Percentiles rank a stretch among this genome's conserved stretches.
Evolutionary conservation across 2,797 vertebrate genomes (phyloP).

Genomic region (Peromyscus aztecus): DNA sequence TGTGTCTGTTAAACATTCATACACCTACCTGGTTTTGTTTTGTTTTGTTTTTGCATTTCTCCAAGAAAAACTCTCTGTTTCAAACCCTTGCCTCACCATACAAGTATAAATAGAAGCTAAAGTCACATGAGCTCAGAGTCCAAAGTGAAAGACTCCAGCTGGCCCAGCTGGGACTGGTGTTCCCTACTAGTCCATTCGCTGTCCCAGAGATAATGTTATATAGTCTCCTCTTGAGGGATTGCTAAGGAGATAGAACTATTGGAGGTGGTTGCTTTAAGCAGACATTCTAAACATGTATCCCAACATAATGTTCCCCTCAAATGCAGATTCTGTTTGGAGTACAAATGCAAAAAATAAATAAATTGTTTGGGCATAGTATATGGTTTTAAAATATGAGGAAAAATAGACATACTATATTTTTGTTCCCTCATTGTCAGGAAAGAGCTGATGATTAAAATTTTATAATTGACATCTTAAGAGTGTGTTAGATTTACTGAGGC

Average conservation of each 20-base stretch:
- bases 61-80: background rate
- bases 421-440: background rate
- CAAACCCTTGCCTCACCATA: background rate
- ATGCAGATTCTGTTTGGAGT: slow-evolving; percentile 24
- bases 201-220: background rate
- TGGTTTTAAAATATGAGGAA: background rate
- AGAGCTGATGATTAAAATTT: background rate
- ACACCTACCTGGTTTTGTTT: too few species aligned
- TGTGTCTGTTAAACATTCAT: background rate
- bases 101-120: background rate
- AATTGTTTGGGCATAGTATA: background rate
- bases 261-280: background rate
- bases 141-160: background rate
- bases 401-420: background rate
- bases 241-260: background rate
- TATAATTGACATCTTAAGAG: background rate
- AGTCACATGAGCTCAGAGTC: background rate
- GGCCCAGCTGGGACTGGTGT: background rate
- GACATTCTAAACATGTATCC: background rate
- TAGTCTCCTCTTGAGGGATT: background rate
- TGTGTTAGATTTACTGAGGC: background rate
- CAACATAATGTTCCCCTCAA: background rate
- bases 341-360: slow-evolving; percentile 13
- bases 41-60: background rate
- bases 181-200: background rate